phyloP scores from a whole-genome alignment of 2,113 vertebrate species.

The Chrysemys picta region DNA sequence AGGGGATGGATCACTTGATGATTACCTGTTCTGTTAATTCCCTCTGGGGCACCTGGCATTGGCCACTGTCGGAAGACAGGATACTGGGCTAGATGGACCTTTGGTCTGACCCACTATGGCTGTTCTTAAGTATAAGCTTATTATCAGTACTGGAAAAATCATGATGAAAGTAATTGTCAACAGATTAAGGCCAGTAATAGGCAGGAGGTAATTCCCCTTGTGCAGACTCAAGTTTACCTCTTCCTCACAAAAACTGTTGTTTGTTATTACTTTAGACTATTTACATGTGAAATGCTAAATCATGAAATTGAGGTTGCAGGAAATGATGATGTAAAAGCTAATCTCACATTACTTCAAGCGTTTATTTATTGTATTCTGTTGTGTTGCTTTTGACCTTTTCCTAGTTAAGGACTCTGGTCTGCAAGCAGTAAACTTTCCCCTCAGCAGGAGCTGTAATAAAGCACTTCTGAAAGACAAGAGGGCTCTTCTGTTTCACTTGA shows the following conservation, averaged over 20 bases:
- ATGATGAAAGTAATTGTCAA: background rate
- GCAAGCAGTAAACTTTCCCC: background rate
- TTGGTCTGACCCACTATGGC: too few species aligned
- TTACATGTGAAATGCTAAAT: background rate
- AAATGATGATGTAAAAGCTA: accelerated
- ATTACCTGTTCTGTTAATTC: too few species aligned
- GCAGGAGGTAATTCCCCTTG: background rate
- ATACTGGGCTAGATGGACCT: too few species aligned
- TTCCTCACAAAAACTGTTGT: background rate
- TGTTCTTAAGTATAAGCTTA: background rate
- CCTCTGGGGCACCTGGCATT: too few species aligned
- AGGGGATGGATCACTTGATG: too few species aligned
- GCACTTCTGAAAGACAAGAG: accelerated
- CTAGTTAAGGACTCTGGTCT: background rate
- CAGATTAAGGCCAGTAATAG: background rate
- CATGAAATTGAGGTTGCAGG: accelerated
- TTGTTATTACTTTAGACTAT: background rate
- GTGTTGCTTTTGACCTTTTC: accelerated
- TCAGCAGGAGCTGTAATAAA: background rate
- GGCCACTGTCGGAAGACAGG: too few species aligned
- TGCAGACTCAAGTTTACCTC: background rate
- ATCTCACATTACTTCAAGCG: background rate
- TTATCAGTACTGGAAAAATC: too few species aligned
- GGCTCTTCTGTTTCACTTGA: background rate
- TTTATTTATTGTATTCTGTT: background rate